Percentiles rank a stretch among this genome's conserved stretches.
phyloP scores from a whole-genome alignment of 2,797 vertebrate species.

The Mormyrops boulengeri region DNA sequence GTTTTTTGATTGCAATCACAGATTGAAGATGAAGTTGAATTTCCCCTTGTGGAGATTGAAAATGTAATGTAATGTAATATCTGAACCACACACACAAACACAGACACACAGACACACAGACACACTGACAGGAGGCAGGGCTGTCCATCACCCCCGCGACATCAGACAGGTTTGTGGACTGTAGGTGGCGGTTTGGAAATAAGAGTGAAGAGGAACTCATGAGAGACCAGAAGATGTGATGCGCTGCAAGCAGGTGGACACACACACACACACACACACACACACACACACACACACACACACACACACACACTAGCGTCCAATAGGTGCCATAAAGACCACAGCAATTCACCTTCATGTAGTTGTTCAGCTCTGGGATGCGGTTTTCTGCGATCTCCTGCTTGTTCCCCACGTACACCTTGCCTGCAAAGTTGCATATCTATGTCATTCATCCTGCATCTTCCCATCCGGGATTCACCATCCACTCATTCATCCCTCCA shows the following conservation, averaged over 20 bases:
- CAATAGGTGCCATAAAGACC: background rate
- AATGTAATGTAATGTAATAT: too few relatives aligned
- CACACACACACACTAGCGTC: background rate
- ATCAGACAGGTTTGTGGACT: background rate
- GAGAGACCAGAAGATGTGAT: background rate
- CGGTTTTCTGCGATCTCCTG: conserved; percentile 84
- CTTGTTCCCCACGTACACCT: conserved; percentile 84
- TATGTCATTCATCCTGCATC: background rate
- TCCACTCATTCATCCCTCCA: background rate
- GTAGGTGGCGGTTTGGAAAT: background rate
- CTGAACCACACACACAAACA: too few relatives aligned
- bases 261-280: background rate
- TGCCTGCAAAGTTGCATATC: conserved; percentile 59
- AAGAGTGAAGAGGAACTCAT: conserved; percentile 43
- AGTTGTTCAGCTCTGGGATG: conserved; percentile 80
- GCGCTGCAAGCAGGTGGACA: background rate
- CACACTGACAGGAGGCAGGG: background rate
- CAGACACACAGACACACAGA: background rate
- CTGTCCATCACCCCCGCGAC: background rate
- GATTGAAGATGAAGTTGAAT: too few relatives aligned
- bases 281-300: too few relatives aligned
- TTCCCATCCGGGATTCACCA: background rate
- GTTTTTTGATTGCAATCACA: too few relatives aligned
- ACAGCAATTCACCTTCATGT: conserved; percentile 79
- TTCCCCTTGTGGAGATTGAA: too few relatives aligned